A percentile compares a stretch with the other conserved stretches of the same genome.
phyloP scores from a whole-genome alignment of 23 tunicate species.

The Ciona savignyi region DNA sequence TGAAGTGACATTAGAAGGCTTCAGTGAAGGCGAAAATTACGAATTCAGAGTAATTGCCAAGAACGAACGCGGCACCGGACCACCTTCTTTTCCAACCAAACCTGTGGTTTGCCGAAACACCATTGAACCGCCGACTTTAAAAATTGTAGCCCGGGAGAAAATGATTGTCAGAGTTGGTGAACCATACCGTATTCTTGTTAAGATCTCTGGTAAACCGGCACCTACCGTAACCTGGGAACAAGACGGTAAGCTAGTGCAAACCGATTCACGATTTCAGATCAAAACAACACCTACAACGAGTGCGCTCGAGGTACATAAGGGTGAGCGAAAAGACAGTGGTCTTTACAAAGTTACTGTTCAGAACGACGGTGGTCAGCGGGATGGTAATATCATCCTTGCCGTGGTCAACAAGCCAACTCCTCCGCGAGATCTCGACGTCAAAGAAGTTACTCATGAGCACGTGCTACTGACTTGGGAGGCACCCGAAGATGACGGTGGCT shows the following conservation, averaged over 20 bases:
- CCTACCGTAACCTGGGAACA: conserved; percentile 81
- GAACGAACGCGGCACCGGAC: conserved; percentile 72
- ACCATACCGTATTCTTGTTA: conserved; percentile 50
- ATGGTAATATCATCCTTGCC: conserved; percentile 39
- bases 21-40: conserved; percentile 90
- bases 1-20: conserved; percentile 52
- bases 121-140: conserved; percentile 84
- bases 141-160: conserved; percentile 47
- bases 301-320: conserved; percentile 51
- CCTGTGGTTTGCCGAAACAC: conserved; percentile 82
- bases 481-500: conserved; percentile 90
- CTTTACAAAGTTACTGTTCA: conserved; percentile 60
- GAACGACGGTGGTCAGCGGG: conserved; percentile 79
- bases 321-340: conserved; percentile 64
- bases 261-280: conserved; percentile 59
- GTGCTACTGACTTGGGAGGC: conserved; percentile 74
- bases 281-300: conserved; percentile 42
- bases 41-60: conserved; percentile 84
- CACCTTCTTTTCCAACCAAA: conserved; percentile 91
- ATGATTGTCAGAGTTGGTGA: conserved; percentile 61
- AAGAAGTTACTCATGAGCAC: conserved; percentile 75
- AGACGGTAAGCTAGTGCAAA: conserved; percentile 30
- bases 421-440: conserved; percentile 57
- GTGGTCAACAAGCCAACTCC: conserved; percentile 90
- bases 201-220: conserved; percentile 62